These are phyloP conservation scores for Cromileptes altivelis DNA, from an alignment of 2,113 vertebrate genomes.

Conservation along the genomic window DNA sequence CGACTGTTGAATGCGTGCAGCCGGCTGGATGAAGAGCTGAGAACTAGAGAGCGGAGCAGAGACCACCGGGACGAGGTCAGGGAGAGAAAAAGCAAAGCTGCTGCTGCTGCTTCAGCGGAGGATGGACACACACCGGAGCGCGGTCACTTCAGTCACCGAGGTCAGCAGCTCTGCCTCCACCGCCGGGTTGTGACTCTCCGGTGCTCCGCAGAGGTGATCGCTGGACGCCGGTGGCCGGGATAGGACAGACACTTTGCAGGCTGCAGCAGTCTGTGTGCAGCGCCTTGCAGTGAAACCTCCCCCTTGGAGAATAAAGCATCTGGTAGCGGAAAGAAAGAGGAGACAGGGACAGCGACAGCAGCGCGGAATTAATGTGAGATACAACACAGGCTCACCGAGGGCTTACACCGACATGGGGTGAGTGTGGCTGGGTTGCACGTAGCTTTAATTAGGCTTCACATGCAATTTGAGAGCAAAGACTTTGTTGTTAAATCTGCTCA, in stretches of 20 bases:
- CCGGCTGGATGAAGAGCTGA: slow-evolving; percentile 14
- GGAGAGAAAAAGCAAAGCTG: background rate
- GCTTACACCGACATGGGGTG: slow-evolving; percentile 81
- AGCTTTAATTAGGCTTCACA: background rate
- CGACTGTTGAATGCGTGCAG: slow-evolving; percentile 16
- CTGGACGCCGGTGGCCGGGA: slow-evolving; percentile 3
- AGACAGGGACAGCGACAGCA: slow-evolving; percentile 30
- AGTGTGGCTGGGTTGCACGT: slow-evolving; percentile 39
- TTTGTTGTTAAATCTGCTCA: background rate
- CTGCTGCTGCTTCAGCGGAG: background rate
- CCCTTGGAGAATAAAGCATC: slow-evolving; percentile 58
- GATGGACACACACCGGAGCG: slow-evolving; percentile 25
- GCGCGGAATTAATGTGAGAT: slow-evolving; percentile 18
- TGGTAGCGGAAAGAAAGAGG: slow-evolving; percentile 41
- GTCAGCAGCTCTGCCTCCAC: slow-evolving; percentile 27
- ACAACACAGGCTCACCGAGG: slow-evolving; percentile 23
- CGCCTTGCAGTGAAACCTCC: slow-evolving; percentile 35
- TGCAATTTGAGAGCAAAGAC: background rate
- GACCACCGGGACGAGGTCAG: background rate
- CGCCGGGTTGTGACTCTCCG: slow-evolving; percentile 41
- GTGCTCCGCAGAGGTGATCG: slow-evolving; percentile 27
- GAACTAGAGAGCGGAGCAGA: background rate
- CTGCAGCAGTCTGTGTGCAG: slow-evolving; percentile 33
- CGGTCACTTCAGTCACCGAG: slow-evolving; percentile 7
- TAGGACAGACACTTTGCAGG: slow-evolving; percentile 27